Evolutionary conservation across 2,113 vertebrate species (phyloP), one percentile per base, ranked within the genome.

Genomic region (Nestor notabilis): DNA sequence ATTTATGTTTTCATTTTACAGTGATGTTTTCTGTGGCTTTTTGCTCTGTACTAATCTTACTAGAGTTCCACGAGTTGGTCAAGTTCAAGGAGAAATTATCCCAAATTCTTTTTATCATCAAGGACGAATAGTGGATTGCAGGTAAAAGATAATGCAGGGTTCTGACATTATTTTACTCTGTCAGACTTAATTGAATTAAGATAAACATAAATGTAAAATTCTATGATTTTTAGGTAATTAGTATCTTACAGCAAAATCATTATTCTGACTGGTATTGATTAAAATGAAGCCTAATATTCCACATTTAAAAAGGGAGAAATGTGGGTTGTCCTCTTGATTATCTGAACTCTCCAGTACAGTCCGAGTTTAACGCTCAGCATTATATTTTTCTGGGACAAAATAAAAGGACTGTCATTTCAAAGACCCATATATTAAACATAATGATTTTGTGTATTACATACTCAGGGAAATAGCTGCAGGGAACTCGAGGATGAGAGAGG

Each of bases 1-100:
- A 39, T 83, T 84, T 89, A 17, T 95, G 23, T 89, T 82, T 89
- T 83, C 70, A 74, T 89, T 89, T 83, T 94, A 58, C 97, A 99
- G 99, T 84, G 99, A 99, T 72, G 99, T 99, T 78, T 99, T 99
- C 98, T 99, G 99, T 96, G 99, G 99, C 77, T 99, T 99, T 98
- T 98, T 99, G 87, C 98, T 99, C 88, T 99, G 99, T 94, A 97
- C 99, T 95, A 99, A 99, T 97, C 98, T 99, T 81, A 99, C 99
- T 58, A 98, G 97, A 91, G 97, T 96, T 72, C 99, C 99, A 39
- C 99, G 99, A 68, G 99, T 99, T 64, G 99, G 99, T 86, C 97
- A 98, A 9, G 98, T 99, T 97, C 99, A 99, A 96, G 99, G 99
- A 95, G 99, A 99, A 64, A 97, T 99, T 94, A 99, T 99, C 43